Base-by-base conservation (phyloP, 2,113 vertebrate species). In the Plecotus auritus region DNA sequence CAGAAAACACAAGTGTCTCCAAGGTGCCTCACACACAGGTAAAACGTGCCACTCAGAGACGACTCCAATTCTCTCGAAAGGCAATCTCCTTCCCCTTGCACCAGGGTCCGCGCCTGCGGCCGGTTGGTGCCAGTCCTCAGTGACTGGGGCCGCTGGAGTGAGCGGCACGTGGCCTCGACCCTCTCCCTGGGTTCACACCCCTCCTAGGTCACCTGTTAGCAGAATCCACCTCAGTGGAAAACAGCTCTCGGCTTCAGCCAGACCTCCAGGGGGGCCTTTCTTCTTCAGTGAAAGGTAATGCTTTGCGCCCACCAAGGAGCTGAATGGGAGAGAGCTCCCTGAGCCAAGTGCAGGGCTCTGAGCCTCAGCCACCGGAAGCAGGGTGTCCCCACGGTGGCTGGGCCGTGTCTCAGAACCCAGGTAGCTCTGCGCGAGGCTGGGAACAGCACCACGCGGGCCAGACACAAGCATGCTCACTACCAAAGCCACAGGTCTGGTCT, bases 91-190 rank as follows among this genome's bases (percentile, higher is more conserved):
- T 28, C 13, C 23, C 26, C 10, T 49, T 5, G 9, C 23, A n/a
- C 37, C 47, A 22, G 26, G 23, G 22, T 13, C 18, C 42, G 42
- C 0, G 1, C 0, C 35, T 12, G 42, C 64, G 49, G 45, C 5
- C 0, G 26, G n/a, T 13, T 3, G 14, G 32, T 26, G 51, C 37
- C 66, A n/a, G 26, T 5, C 40, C 66, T 22, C 32, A 8, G 49
- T 7, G 26, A 32, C 7, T 23, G 32, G 5, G 49, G 40, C 67
- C 1, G 0, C 51, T 7, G 49, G 18, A 7, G 3, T 0, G 14
- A 5, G 1, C 0, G 9, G 28, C 70, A 56, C 0, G 0, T 0
- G 22, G n/a, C 61, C 51, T n/a, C 35, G 37, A 16, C 54, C 2
- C 28, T 23, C 47, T n/a, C 32, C 37, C 16, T 2, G 30, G 56